A percentile compares a stretch with the other conserved stretches of the same genome.
Conservation (phyloP, 2,888 invertebrate species). For the Luperina nickerlii region DNA sequence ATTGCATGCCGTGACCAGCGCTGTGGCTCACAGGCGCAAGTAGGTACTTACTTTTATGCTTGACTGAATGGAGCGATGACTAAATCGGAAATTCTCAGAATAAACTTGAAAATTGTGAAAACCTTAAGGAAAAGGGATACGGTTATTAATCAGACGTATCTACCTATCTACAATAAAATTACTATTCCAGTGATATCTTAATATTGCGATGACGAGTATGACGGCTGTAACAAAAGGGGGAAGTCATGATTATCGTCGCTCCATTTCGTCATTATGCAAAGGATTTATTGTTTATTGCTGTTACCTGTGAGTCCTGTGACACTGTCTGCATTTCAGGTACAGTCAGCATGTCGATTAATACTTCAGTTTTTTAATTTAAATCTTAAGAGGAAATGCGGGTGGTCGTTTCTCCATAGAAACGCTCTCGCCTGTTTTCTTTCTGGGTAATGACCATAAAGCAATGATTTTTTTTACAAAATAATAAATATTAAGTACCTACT, state of each 20-base stretch:
- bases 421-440: too few species aligned
- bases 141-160: constrained; percentile 26
- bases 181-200: constrained; percentile 12
- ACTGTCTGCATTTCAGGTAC: not conserved
- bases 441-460: too few species aligned
- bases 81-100: not conserved
- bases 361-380: too few species aligned
- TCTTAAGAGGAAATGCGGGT: too few species aligned
- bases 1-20: too few species aligned
- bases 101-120: constrained; percentile 1
- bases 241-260: constrained; percentile 16
- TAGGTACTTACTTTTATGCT: not conserved
- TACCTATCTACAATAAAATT: not conserved
- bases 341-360: not conserved
- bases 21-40: too few species aligned
- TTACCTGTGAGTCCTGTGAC: not conserved
- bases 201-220: constrained; percentile 1
- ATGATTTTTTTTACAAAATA: too few species aligned
- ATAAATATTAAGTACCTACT: too few species aligned
- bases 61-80: not conserved
- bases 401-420: too few species aligned
- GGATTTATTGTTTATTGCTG: not conserved
- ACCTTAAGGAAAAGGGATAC: constrained; percentile 26
- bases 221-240: constrained; percentile 6
- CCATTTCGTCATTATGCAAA: constrained; percentile 2